Evolutionary conservation across 2,888 invertebrate genomes (phyloP).

Genomic region (Temnothorax unifasciatus): DNA sequence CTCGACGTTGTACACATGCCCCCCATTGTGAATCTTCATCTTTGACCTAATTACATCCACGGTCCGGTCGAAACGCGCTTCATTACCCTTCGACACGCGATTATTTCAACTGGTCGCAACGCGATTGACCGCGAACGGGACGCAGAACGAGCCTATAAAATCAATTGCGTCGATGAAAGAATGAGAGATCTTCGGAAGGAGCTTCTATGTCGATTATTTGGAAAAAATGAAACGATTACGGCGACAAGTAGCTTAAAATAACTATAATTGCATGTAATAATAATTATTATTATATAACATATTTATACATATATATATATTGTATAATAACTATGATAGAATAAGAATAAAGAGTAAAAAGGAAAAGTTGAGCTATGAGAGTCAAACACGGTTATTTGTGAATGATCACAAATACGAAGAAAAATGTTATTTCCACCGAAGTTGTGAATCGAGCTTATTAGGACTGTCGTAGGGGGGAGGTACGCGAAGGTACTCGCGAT

Average conservation of each 20-base stretch:
- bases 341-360: too few relatives aligned
- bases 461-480: too few relatives aligned
- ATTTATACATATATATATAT: too few relatives aligned
- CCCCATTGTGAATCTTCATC: conserved; percentile 13
- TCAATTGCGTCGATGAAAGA: neutral
- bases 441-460: neutral
- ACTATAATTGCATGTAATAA: too few relatives aligned
- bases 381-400: too few relatives aligned
- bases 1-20: neutral
- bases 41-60: conserved; percentile 11
- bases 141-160: neutral
- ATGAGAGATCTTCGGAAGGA: neutral
- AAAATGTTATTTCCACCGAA: neutral
- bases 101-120: neutral
- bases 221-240: neutral
- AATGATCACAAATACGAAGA: too few relatives aligned
- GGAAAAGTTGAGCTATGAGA: too few relatives aligned
- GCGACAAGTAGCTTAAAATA: neutral
- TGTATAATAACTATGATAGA: too few relatives aligned
- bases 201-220: neutral
- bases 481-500: too few relatives aligned
- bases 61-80: conserved; percentile 14
- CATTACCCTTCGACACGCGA: neutral
- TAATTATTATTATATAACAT: too few relatives aligned
- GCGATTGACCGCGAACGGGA: neutral